phyloP scores from a whole-genome alignment of 2,888 invertebrate genomes.

The Rhynchonema sp. region DNA sequence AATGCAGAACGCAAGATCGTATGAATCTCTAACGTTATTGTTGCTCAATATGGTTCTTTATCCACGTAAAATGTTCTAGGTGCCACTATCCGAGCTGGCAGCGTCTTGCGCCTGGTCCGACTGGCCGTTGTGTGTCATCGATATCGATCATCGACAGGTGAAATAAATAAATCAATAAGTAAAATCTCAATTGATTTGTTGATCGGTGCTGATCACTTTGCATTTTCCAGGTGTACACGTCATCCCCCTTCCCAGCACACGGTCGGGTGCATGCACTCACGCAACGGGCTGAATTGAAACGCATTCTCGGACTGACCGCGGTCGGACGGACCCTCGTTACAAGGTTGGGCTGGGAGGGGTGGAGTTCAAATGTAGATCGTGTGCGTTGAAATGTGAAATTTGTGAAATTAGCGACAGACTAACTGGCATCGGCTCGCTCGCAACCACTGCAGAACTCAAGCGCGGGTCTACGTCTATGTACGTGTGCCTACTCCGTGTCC shows the following conservation, averaged over 20 bases:
- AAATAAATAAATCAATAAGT: too few relatives aligned
- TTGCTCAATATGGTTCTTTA: too few relatives aligned
- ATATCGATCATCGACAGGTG: not conserved
- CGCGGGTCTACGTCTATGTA: too few relatives aligned
- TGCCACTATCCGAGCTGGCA: not conserved
- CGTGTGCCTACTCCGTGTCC: too few relatives aligned
- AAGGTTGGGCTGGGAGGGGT: not conserved
- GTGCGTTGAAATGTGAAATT: not conserved
- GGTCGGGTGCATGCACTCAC: not conserved
- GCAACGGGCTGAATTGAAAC: not conserved
- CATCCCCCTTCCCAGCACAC: not conserved
- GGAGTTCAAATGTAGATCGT: not conserved
- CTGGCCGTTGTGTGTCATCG: not conserved
- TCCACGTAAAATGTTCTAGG: too few relatives aligned
- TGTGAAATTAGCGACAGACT: too few relatives aligned
- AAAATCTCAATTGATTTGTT: too few relatives aligned
- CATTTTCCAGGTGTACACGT: not conserved
- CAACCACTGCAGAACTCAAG: not conserved
- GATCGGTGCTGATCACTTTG: too few relatives aligned
- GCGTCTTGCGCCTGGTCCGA: not conserved
- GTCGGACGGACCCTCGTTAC: not conserved
- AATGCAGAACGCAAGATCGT: too few relatives aligned
- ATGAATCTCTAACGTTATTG: too few relatives aligned
- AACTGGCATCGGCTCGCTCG: not conserved
- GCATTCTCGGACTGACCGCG: not conserved